Base-by-base conservation (phyloP, 2,888 invertebrate species). In the Leptopilina syphax region DNA sequence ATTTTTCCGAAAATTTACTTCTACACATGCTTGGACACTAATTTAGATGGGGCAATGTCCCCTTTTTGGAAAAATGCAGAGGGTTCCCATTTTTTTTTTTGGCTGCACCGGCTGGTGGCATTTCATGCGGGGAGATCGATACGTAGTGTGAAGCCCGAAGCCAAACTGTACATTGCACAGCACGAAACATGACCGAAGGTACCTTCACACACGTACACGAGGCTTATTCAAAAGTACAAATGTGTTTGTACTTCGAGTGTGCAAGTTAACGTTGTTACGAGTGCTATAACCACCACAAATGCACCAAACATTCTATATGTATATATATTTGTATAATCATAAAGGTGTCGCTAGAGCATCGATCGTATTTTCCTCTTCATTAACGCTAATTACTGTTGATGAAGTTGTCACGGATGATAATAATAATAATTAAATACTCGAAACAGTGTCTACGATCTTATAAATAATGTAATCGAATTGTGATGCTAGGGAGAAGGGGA, bases 81-180 rank as follows among this genome's bases (percentile, higher is more conserved):
- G 18, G 18, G 44, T 78, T 67, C 67, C 80, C 65, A 70, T 81
- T 78, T 82, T 82, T 81, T 81, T 82, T 85, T 85, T 85, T 4
- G 34, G 34, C 80, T 77, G 76, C 81, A 84, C 80, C 82, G 76
- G 80, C 81, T 85, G 83, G 80, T 83, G 78, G 81, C 84, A 83
- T 84, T 86, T 85, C 84, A 78, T 82, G 80, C 82, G 81, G 83
- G 81, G 82, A 85, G 87, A 88, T 88, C 89, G 88, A 89, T 89
- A 88, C 85, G 84, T 84, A 83, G 84, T 84, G 84, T 84, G 86
- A 87, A 86, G 86, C 86, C 86, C 87, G 85, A 87, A 88, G 88
- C 88, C 87, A 87, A 88, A 88, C 87, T 85, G 79, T 82, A 81
- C 82, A 84, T 60, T 73, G 73, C 57, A 73, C 57, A 57, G 41